Percentiles rank a stretch among this genome's conserved stretches.
phyloP scores from a whole-genome alignment of 2,797 vertebrate species.

The Numenius phaeopus region DNA sequence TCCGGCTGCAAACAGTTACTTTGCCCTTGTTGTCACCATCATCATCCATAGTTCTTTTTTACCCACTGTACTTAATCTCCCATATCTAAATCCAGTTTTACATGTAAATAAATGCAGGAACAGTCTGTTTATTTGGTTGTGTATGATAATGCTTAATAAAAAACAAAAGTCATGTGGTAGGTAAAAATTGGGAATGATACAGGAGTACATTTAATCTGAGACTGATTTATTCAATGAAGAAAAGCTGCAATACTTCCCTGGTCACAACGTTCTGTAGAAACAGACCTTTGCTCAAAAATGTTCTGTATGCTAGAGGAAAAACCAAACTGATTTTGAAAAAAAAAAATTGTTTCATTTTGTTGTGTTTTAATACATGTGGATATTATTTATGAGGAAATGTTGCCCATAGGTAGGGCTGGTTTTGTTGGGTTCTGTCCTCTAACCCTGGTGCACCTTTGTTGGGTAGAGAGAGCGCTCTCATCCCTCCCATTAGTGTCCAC shows the following conservation, averaged over 20 bases:
- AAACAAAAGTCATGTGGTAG: neutral
- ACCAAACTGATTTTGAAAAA: accelerated
- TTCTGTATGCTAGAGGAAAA: neutral
- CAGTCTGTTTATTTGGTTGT: neutral
- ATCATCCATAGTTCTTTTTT: neutral
- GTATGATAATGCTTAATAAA: neutral
- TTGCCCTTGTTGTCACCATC: neutral
- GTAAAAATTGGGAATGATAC: neutral
- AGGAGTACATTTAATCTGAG: neutral
- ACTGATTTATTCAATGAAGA: neutral
- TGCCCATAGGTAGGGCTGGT: neutral
- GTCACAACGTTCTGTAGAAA: neutral
- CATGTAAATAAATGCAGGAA: neutral
- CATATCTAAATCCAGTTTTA: constrained; percentile 17
- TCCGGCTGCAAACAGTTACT: neutral
- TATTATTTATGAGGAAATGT: neutral
- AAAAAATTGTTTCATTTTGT: neutral
- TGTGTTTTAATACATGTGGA: neutral
- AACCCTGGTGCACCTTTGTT: neutral
- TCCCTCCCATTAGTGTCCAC: neutral
- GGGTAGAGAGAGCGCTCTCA: neutral
- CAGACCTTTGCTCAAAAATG: neutral
- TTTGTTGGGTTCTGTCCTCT: neutral
- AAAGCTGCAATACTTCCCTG: neutral
- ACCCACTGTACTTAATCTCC: neutral